phyloP scores from a whole-genome alignment of 2,797 vertebrate species.

The Pygocentrus nattereri region DNA sequence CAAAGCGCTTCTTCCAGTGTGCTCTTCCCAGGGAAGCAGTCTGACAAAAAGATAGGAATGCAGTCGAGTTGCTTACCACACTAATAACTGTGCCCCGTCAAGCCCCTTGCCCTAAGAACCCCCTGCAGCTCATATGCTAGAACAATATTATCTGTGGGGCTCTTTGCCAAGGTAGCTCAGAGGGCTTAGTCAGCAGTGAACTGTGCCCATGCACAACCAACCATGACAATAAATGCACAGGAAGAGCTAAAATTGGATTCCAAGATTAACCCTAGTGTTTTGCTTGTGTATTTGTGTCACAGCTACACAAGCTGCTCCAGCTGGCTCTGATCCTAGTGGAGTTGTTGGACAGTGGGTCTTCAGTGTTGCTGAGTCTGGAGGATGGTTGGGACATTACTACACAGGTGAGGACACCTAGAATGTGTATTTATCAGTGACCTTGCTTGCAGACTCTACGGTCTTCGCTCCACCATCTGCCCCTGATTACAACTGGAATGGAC shows the following conservation, averaged over 20 bases:
- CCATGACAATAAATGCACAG: conserved; percentile 55
- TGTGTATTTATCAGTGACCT: background rate
- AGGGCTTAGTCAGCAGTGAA: conserved; percentile 52
- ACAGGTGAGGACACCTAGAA: conserved; percentile 82
- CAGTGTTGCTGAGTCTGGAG: conserved; percentile 95
- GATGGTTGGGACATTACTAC: conserved; percentile 98
- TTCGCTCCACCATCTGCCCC: conserved; percentile 26
- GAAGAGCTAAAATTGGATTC: conserved; percentile 42
- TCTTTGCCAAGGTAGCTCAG: conserved; percentile 48
- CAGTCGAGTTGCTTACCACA: conserved; percentile 57
- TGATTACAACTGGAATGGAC: conserved; percentile 5
- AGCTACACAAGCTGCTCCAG: conserved; percentile 97
- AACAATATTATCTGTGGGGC: conserved; percentile 68
- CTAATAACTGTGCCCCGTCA: conserved; percentile 64
- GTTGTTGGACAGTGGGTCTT: conserved; percentile 94
- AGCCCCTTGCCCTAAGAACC: conserved; percentile 60
- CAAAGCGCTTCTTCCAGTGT: conserved; percentile 60
- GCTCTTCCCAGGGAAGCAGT: conserved; percentile 68
- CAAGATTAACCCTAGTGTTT: conserved; percentile 25
- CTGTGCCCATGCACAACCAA: conserved; percentile 51
- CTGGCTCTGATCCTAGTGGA: conserved; percentile 90
- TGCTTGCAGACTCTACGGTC: background rate
- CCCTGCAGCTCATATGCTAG: conserved; percentile 45
- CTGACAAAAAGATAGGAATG: conserved; percentile 60
- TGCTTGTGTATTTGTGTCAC: conserved; percentile 55